A percentile compares a stretch with the other conserved stretches of the same genome.
phyloP scores from a whole-genome alignment of 92 coral and sea anemone species.

The Ricordea florida region DNA sequence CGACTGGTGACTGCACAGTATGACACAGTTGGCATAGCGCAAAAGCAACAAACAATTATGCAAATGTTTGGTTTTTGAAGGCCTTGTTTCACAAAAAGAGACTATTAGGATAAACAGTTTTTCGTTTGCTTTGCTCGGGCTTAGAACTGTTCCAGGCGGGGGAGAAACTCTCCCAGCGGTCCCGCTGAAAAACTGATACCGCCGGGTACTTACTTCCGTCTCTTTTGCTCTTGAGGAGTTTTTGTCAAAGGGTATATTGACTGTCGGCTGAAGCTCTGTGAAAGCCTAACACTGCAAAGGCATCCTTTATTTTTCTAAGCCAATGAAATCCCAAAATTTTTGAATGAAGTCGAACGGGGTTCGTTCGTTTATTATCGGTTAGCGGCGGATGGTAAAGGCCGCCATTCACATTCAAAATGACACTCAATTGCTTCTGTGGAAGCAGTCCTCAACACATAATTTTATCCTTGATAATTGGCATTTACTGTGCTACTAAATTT shows the following conservation, averaged over 20 bases:
- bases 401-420: too few relatives aligned
- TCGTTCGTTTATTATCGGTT: not conserved
- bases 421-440: too few relatives aligned
- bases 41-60: slow-evolving; percentile 8
- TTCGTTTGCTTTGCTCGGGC: not conserved
- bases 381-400: not conserved
- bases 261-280: not conserved
- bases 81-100: not conserved
- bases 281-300: too few relatives aligned
- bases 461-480: too few relatives aligned
- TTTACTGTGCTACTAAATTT: too few relatives aligned
- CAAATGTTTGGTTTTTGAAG: not conserved
- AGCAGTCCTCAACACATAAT: too few relatives aligned
- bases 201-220: not conserved
- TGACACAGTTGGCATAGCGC: slow-evolving; percentile 23
- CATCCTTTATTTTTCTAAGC: too few relatives aligned
- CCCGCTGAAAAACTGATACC: not conserved
- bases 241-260: slow-evolving; percentile 5
- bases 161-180: slow-evolving; percentile 1
- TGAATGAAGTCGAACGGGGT: not conserved
- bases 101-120: slow-evolving; percentile 7
- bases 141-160: not conserved
- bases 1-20: slow-evolving; percentile 21
- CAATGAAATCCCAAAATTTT: not conserved
- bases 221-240: not conserved